A percentile compares a stretch with the other conserved stretches of the same genome.
Conservation (phyloP, 2,888 invertebrate species). For the Pandemis cinnamomeana region DNA sequence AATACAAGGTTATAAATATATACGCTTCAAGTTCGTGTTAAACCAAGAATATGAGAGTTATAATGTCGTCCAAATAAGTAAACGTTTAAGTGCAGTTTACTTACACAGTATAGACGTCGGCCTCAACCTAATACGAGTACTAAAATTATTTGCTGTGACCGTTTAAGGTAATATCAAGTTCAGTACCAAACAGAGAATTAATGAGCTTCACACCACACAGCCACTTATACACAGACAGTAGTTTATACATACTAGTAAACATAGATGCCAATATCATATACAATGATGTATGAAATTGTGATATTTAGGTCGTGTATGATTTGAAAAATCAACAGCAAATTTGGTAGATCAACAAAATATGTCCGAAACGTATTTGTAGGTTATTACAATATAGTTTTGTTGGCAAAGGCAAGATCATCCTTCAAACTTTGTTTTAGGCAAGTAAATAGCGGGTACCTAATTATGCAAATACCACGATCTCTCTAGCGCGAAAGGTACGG, state of each 20-base stretch:
- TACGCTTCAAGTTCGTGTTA: no score
- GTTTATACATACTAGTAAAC: not conserved
- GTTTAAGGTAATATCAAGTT: conserved; percentile 30
- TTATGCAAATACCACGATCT: no score
- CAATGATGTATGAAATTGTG: not conserved
- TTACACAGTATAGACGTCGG: conserved; percentile 19
- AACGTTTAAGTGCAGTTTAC: not conserved
- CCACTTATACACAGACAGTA: not conserved
- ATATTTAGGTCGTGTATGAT: not conserved
- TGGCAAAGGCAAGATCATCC: not conserved
- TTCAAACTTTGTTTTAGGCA: not conserved
- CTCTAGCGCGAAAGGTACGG: no score
- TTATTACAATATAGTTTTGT: not conserved
- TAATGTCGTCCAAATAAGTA: not conserved
- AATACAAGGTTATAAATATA: no score
- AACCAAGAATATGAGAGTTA: not conserved
- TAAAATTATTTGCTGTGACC: conserved; percentile 22
- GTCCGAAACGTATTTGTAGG: conserved; percentile 1
- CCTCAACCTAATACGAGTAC: conserved; percentile 32
- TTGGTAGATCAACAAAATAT: not conserved
- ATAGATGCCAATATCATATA: not conserved
- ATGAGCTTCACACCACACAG: conserved; percentile 9
- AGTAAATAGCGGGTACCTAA: no score
- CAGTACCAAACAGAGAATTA: conserved; percentile 10
- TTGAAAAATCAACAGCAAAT: not conserved